Base-by-base conservation (phyloP, 2,888 invertebrate genomes). In the Adelphocoris suturalis region DNA sequence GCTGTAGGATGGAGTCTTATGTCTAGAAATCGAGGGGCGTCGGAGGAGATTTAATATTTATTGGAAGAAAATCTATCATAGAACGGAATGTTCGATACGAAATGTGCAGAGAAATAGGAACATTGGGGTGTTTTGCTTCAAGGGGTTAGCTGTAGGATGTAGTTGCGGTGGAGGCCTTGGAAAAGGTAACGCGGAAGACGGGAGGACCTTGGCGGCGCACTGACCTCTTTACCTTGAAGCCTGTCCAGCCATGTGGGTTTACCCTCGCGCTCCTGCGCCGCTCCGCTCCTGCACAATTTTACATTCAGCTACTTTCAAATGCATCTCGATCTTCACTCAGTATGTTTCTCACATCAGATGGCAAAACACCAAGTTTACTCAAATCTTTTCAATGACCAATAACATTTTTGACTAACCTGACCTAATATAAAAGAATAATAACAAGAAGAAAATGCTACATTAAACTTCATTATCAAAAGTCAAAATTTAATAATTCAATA, bases 171-270 rank as follows among this genome's bases (percentile, higher is more conserved):
- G 46, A 82, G 81, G 82, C 82, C 82, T 82, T 82, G 82, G 55
- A n/a, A 55, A 55, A 28, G 85, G 52, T 55, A 85, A 85, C 85
- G 57, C 85, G 85, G 85, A 85, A 85, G 85, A 85, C 85, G 19
- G 84, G 85, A 61, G 37, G 85, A 55, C 61, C 57, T 85, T 61
- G 85, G 85, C 57, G 52, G 85, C 85, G 85, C 85, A 85, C 85
- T 85, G 85, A 85, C 85, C 85, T 85, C 85, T 55, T 85, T 85
- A 61, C 85, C 85, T 85, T 85, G 85, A 85, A 85, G 85, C 55
- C 55, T 37, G 84, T 84, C 57, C 57, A 85, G 85, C 85, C 85
- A 78, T 78, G 78, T 78, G 78, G 78, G 78, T 78, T 46, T 78
- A 78, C 78, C 46, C 46, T n/a, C 16, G 37, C 46, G 27, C 37